Evolutionary conservation across 2,113 vertebrate species (phyloP).

Genomic region (Oryzias celebensis): DNA sequence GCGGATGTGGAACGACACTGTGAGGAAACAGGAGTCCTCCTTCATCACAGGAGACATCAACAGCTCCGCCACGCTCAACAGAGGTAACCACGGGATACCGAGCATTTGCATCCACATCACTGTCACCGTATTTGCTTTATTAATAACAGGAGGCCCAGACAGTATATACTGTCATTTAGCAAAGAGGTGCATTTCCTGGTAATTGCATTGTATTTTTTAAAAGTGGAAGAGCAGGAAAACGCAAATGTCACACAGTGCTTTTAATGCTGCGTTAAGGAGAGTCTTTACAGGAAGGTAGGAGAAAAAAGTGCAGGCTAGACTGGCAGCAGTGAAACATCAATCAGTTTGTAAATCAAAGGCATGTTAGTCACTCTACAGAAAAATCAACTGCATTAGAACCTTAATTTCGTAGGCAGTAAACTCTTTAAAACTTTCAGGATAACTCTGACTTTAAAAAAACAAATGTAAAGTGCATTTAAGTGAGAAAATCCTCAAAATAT

Average conservation of each 20-base stretch:
- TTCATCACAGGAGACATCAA: conserved; percentile 99
- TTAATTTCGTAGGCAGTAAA: too few species aligned
- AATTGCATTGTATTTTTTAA: conserved; percentile 23
- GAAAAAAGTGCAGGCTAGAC: conserved; percentile 1
- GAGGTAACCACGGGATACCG: conserved; percentile 88
- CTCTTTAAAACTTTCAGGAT: too few species aligned
- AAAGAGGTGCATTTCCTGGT: conserved; percentile 40
- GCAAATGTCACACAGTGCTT: conserved; percentile 24
- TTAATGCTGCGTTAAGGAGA: conserved; percentile 29
- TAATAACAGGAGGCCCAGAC: conserved; percentile 47
- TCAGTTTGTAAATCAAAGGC: conserved; percentile 11
- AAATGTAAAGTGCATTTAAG: too few species aligned
- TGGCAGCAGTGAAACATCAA: conserved; percentile 27
- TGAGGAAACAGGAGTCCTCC: conserved; percentile 99
- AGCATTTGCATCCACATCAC: conserved; percentile 52
- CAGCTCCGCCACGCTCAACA: conserved; percentile 98
- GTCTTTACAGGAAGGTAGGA: conserved; percentile 19
- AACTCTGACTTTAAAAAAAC: too few species aligned
- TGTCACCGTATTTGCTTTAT: conserved; percentile 59
- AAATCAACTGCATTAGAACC: too few species aligned
- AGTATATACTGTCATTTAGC: conserved; percentile 53
- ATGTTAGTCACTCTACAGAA: too few species aligned
- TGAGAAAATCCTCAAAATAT: too few species aligned
- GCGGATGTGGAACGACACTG: conserved; percentile 99
- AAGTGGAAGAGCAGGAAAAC: conserved; percentile 25